Percentiles rank a stretch among this genome's conserved stretches.
Conservation (phyloP, 1,140 invertebrate species). For the Eubasilissa regina region DNA sequence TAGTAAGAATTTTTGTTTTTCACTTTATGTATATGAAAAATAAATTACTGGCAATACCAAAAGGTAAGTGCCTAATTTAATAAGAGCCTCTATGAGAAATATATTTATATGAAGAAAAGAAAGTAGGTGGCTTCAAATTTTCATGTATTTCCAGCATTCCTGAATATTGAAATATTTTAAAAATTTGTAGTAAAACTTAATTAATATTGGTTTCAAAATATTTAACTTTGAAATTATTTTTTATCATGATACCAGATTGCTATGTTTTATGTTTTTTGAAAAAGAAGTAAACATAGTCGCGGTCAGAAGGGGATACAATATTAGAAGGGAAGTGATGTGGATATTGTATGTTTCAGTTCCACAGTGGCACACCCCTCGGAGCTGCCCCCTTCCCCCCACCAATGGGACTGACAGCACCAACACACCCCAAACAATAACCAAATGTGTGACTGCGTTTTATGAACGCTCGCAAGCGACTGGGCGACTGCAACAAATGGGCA, state of each 20-base stretch:
- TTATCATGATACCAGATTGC: slow-evolving; percentile 4
- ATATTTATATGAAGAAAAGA: too few relatives aligned
- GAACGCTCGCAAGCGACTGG: slow-evolving; percentile 8
- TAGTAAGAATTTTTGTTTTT: too few relatives aligned
- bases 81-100: too few relatives aligned
- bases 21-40: too few relatives aligned
- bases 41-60: too few relatives aligned
- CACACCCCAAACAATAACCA: slow-evolving; percentile 63
- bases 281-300: background rate
- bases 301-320: background rate
- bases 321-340: slow-evolving; percentile 13
- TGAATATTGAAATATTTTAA: background rate
- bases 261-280: background rate
- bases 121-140: too few relatives aligned
- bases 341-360: slow-evolving; percentile 81
- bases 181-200: background rate
- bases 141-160: too few relatives aligned
- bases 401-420: slow-evolving; percentile 89
- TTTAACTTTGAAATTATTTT: too few relatives aligned
- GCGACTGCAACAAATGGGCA: background rate
- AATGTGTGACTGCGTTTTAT: slow-evolving; percentile 53
- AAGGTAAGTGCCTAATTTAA: too few relatives aligned
- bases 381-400: slow-evolving; percentile 96
- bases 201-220: too few relatives aligned
- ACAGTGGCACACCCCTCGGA: slow-evolving; percentile 97